Evolutionary conservation across 2,113 vertebrate species (phyloP), one percentile per base, ranked within the genome.

Genomic region (Puntigrus tetrazona): DNA sequence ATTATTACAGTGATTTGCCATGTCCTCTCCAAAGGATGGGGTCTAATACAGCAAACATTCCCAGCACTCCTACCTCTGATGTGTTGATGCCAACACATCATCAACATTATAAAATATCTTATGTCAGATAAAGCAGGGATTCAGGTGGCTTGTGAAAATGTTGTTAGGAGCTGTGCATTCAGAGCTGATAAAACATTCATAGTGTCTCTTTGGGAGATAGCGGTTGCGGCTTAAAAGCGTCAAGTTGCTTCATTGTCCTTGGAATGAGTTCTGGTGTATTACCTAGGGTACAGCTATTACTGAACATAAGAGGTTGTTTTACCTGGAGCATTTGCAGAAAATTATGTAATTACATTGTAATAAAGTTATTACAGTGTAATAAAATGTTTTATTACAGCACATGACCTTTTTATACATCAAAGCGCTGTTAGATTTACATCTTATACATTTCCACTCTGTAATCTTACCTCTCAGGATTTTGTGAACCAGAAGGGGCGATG

Each of bases 1-100:
- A 85, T 87, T 47, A 83, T 83, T 85, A 81, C 18, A 67, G 70
- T 74, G 36, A 69, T 84, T 90, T 77, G 79, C 87, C 81, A 67
- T 70, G 13, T 4, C 27, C 29, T 43, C 41, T 63, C 41, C 29
- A 77, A 47, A 67, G 41, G 57, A 88, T 11, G 55, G 4, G 76
- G 72, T 88, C 72, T 86, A 84, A 81, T 73, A 86, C 22, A 50
- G 47, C 89, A 88, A 78, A 85, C 14, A 7, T 45, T 78, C 59
- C 82, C 67, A 82, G 34, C 13, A 20, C 73, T 50, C 25, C 16
- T 47, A 16, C 16, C 27, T 22, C 20, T 29, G 52, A 52, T 36
- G 79, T 69, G 79, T 50, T 34, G 27, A 69, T 81, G 41, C 45
- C 73, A 31, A 75, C 43, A 75, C 43, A 13, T 69, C 63, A 50